Percentiles rank a stretch among this genome's conserved stretches.
These are phyloP conservation scores for Crocodylus rhombifer DNA, from an alignment of 2,797 vertebrate species.

Conservation along the genomic window DNA sequence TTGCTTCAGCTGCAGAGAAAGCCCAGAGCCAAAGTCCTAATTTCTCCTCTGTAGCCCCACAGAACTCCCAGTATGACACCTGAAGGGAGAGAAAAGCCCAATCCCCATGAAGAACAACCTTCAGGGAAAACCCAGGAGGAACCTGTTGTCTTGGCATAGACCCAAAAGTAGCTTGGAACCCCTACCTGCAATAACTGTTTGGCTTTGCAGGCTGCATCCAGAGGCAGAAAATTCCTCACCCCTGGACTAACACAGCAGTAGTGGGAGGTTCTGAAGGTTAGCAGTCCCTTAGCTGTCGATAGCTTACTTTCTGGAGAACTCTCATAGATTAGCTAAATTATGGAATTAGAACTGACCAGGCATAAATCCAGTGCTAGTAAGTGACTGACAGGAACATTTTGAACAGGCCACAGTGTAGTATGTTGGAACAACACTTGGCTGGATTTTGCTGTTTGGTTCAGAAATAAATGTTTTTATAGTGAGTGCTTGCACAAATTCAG, in stretches of 20 bases:
- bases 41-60: neutral
- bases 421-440: neutral
- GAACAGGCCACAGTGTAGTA: fast-evolving
- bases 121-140: neutral
- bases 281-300: neutral
- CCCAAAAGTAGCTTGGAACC: neutral
- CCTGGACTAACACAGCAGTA: neutral
- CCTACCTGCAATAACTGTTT: no score
- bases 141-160: fast-evolving
- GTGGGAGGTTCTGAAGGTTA: neutral
- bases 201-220: neutral
- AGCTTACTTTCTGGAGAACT: neutral
- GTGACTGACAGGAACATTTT: neutral
- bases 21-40: neutral
- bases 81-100: neutral
- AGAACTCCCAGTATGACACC: no score
- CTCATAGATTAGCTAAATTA: no score
- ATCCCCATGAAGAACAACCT: no score
- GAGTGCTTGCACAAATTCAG: neutral
- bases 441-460: neutral
- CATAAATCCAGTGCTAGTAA: neutral
- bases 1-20: neutral
- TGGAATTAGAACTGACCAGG: neutral
- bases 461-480: fast-evolving
- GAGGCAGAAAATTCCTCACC: neutral